Evolutionary conservation across 2,888 invertebrate species (phyloP), one percentile per base, ranked within the genome.

Genomic region (Cactoblastis cactorum): DNA sequence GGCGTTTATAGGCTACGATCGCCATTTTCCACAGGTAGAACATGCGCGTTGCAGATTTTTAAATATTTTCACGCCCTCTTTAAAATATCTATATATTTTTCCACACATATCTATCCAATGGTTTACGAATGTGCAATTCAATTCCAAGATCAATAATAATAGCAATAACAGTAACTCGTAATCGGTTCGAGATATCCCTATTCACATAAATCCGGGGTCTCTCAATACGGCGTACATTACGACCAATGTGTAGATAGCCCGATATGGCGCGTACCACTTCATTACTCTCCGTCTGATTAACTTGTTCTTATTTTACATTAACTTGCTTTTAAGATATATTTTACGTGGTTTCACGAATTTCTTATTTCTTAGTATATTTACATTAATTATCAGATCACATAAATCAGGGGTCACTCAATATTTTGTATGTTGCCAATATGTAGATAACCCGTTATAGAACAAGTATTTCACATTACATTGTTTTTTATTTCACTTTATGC

Each of bases 221-320:
- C 47, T 38, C 37, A 48, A 45, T 45, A 45, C 28, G 47, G 37
- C 52, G 53, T 53, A 56, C 45, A 52, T 56, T 54, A 46, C 24
- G 50, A 53, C 53, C 19, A 43, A 34, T 48, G 51, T 59, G 61
- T 60, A 65, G 69, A 68, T 70, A 57, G 51, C 55, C 58, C 52
- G 63, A 71, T 71, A 69, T 49, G 59, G 58, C 49, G 45, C 12
- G 34, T 52, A 59, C 57, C 53, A 52, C 61, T 66, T 61, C 57
- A 62, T 66, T 59, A 55, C 53, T 50, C 22, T 9, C 34, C 19
- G 35, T 24, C 28, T 48, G 47, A 48, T 48, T 48, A 48, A 48
- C 47, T 48, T 28, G 47, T 48, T 38, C 24, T 48, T 37, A 86
- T 85, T 43, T 43, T 28, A 8, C 28, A n/a, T 8, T 32, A 15